Base-by-base conservation (phyloP, 92 coral and sea anemone genomes). In the Chrysogorgia sp. region DNA sequence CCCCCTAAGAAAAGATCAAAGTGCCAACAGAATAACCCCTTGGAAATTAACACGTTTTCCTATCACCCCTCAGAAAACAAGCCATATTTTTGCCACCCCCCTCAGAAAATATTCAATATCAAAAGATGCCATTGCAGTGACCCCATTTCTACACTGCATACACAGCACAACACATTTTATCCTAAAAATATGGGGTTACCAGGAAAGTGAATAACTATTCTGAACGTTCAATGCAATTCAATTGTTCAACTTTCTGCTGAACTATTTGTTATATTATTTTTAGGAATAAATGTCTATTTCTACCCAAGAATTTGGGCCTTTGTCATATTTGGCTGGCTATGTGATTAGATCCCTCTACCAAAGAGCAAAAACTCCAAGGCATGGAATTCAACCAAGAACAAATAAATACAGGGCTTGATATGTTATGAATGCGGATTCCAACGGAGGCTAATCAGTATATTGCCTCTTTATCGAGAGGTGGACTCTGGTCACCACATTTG, bases 401-500 rank as follows among this genome's bases (percentile, higher is more conserved):
- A 28, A 28, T 31, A 60, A 25, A 24, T 60, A 0, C 66, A 60
- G 21, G 66, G 5, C 6, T 60, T 60, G 17, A 3, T 60, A 15
- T 1, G 30, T 10, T n/a, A n/a, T 60, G 33, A 60, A 60, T 60
- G 66, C 22, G 6, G 28, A 35, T 60, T n/a, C 35, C 66, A 24
- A 60, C 66, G 17, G 66, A 60, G 20, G 66, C 22, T 31, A 60
- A 60, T 23, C 3, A 23, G 4, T 60, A 60, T 60, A 60, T 60
- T 60, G 22, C 10, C 4, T 60, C 66, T 22, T 30, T 58, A 10
- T 58, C 64, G 20, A 60, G 66, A 30, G 66, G 66, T 22, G 66
- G 28, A 60, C 66, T 10, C 4, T 60, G 66, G 66, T 20, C 66
- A 60, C 66, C 66, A 23, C 22, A 60, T 60, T 23, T 20, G 33